Evolutionary conservation across 2,113 vertebrate species (phyloP).

Genomic region (Taxidea taxus): DNA sequence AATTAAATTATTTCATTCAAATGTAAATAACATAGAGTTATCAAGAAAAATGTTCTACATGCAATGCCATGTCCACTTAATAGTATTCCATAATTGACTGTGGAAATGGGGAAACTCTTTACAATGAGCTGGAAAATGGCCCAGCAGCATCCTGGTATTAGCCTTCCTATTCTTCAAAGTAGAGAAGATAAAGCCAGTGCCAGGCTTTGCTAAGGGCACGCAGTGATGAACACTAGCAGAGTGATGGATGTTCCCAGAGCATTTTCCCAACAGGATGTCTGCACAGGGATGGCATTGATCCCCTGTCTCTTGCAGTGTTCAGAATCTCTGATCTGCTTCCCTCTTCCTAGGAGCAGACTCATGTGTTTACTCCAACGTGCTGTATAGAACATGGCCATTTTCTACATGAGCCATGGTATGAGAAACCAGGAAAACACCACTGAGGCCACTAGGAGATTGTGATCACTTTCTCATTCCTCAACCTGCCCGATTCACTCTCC

Average conservation of each 20-base stretch:
- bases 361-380: background rate
- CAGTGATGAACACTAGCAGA: background rate
- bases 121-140: background rate
- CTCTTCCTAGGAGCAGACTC: background rate
- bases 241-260: background rate
- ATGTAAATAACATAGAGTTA: background rate
- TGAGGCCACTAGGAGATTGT: background rate
- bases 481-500: rapidly evolving
- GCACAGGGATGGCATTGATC: background rate
- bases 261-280: background rate
- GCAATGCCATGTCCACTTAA: background rate
- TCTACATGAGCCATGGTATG: background rate
- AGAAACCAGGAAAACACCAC: background rate
- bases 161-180: background rate
- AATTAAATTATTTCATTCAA: constrained; percentile 15
- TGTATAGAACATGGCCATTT: background rate
- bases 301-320: background rate
- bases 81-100: background rate
- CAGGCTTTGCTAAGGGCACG: background rate
- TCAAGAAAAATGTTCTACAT: background rate
- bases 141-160: background rate
- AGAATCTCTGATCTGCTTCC: background rate
- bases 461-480: background rate
- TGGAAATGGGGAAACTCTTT: background rate
- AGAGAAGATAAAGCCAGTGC: background rate